Percentiles rank a stretch among this genome's conserved stretches.
phyloP scores from a whole-genome alignment of 2,797 vertebrate species.

The Glyptemys insculpta region DNA sequence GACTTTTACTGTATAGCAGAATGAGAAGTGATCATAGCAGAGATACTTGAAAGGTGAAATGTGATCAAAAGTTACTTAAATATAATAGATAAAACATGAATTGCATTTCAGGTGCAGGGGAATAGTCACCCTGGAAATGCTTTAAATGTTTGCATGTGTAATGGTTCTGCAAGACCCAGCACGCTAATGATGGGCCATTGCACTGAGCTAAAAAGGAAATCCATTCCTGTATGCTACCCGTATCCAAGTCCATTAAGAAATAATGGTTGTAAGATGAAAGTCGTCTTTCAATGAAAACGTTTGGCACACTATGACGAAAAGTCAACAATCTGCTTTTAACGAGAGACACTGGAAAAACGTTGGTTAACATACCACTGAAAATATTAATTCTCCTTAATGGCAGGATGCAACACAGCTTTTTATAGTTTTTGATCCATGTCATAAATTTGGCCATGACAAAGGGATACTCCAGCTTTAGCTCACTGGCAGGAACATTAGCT shows the following conservation, averaged over 20 bases:
- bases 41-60: constrained; percentile 74
- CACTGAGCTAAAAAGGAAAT: constrained; percentile 80
- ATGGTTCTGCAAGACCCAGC: constrained; percentile 77
- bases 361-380: constrained; percentile 83
- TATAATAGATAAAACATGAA: constrained; percentile 81
- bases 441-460: constrained; percentile 85
- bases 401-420: constrained; percentile 84
- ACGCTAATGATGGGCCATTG: constrained; percentile 78
- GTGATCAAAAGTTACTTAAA: constrained; percentile 62
- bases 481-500: constrained; percentile 77
- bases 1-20: constrained; percentile 70
- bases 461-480: constrained; percentile 81
- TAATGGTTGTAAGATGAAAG: constrained; percentile 86
- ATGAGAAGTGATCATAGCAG: constrained; percentile 63
- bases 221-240: constrained; percentile 68
- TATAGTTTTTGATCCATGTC: constrained; percentile 85
- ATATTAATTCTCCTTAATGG: constrained; percentile 86
- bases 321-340: constrained; percentile 85
- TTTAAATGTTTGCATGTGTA: constrained; percentile 81
- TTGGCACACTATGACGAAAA: constrained; percentile 84
- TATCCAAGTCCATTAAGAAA: constrained; percentile 87
- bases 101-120: constrained; percentile 74
- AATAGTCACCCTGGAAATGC: constrained; percentile 80
- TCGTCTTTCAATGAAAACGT: constrained; percentile 84
- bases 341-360: constrained; percentile 83